A percentile compares a stretch with the other conserved stretches of the same genome.
Conservation (phyloP, 2,113 vertebrate species). For the Atlantisia rogersi region DNA sequence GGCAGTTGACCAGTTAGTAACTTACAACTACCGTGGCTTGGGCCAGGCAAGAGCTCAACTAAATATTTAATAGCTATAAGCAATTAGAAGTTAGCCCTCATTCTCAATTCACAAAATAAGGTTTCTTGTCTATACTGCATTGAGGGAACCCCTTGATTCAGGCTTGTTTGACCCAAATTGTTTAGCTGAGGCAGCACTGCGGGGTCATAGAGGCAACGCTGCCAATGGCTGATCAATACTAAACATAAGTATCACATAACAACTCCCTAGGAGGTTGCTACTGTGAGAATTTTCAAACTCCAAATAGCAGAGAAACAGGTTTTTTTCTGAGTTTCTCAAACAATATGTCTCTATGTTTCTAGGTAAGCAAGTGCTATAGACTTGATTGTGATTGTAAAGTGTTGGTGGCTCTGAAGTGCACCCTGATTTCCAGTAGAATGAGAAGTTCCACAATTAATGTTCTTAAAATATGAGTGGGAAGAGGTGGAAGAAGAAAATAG, state of each 20-base stretch:
- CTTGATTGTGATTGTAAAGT: background rate
- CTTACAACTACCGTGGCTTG: background rate
- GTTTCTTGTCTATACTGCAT: background rate
- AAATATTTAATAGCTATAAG: background rate
- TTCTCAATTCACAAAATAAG: background rate
- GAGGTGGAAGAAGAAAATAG: background rate
- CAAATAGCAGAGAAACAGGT: background rate
- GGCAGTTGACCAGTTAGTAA: background rate
- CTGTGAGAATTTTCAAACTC: background rate
- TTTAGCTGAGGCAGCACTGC: background rate
- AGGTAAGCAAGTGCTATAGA: rapidly evolving
- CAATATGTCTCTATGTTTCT: background rate
- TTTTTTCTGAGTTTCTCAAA: background rate
- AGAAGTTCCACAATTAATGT: background rate
- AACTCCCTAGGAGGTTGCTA: background rate
- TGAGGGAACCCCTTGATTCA: background rate
- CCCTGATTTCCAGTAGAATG: background rate
- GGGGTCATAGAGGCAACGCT: rapidly evolving
- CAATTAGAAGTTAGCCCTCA: background rate
- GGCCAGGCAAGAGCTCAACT: background rate
- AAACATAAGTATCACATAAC: background rate
- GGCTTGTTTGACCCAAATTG: background rate
- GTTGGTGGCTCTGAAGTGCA: background rate
- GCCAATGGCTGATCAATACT: background rate
- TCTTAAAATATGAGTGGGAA: background rate